These are phyloP conservation scores for Scolopax bukidnonensis DNA, from an alignment of 2,797 vertebrate genomes.

Conservation along the genomic window DNA sequence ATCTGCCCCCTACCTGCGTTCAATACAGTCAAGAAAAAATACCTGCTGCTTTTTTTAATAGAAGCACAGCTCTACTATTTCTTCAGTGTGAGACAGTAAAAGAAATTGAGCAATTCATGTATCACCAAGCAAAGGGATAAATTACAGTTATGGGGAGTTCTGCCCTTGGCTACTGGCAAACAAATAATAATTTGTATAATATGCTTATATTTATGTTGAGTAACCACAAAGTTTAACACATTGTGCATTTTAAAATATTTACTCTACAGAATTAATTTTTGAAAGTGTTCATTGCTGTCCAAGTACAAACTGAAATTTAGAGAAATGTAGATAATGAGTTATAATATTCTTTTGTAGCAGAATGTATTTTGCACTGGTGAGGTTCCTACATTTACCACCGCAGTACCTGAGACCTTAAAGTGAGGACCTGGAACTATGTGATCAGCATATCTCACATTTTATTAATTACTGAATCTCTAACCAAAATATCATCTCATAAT, in stretches of 20 bases:
- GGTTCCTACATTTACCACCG: not conserved
- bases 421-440: not conserved
- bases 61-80: not conserved
- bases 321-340: not conserved
- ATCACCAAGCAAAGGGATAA: not conserved
- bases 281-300: not conserved
- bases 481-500: not conserved
- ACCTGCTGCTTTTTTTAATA: constrained; percentile 16
- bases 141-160: not conserved
- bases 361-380: not conserved
- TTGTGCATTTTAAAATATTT: not conserved
- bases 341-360: not conserved
- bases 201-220: not conserved
- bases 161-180: not conserved
- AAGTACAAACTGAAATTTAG: not conserved
- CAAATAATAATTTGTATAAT: not conserved
- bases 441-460: not conserved
- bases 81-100: not conserved
- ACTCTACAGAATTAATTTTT: not conserved
- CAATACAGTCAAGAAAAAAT: not conserved
- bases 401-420: not conserved
- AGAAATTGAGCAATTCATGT: not conserved
- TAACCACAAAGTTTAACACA: not conserved
- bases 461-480: not conserved
- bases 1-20: not conserved